phyloP scores from a whole-genome alignment of 2,797 vertebrate genomes.

The Sphenodon punctatus region DNA sequence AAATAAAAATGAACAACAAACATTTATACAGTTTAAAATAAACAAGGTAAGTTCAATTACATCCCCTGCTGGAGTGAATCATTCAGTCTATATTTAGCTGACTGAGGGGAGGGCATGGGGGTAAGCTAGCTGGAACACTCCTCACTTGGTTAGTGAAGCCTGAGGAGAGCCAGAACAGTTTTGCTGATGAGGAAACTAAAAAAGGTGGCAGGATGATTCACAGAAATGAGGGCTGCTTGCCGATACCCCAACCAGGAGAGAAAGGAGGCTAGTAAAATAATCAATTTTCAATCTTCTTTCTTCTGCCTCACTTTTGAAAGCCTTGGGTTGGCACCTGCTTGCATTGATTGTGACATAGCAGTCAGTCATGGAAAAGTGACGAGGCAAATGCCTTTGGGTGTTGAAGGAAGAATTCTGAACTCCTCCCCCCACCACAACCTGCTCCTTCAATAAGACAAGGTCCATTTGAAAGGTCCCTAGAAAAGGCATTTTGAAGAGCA shows the following conservation, averaged over 20 bases:
- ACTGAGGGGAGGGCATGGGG: background rate
- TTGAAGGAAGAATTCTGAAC: conserved; percentile 35
- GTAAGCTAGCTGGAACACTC: too few relatives aligned
- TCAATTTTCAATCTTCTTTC: conserved; percentile 63
- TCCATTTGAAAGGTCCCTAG: conserved; percentile 10
- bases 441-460: conserved; percentile 34
- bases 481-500: conserved; percentile 46
- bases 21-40: background rate
- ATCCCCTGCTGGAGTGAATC: background rate
- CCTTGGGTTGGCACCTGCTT: conserved; percentile 55
- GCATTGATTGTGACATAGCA: conserved; percentile 48
- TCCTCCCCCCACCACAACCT: conserved; percentile 38
- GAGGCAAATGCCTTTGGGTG: conserved; percentile 21
- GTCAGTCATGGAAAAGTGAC: conserved; percentile 34
- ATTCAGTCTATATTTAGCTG: background rate
- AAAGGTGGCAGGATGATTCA: conserved; percentile 2
- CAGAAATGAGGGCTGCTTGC: conserved; percentile 8
- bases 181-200: background rate
- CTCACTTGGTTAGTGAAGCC: background rate
- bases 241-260: conserved; percentile 7
- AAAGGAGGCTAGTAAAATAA: conserved; percentile 39
- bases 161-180: background rate
- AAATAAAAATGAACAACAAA: background rate
- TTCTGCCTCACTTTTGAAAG: conserved; percentile 53
- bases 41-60: background rate